phyloP scores from a whole-genome alignment of 1,140 invertebrate genomes.

The Palaemon carinicauda region DNA sequence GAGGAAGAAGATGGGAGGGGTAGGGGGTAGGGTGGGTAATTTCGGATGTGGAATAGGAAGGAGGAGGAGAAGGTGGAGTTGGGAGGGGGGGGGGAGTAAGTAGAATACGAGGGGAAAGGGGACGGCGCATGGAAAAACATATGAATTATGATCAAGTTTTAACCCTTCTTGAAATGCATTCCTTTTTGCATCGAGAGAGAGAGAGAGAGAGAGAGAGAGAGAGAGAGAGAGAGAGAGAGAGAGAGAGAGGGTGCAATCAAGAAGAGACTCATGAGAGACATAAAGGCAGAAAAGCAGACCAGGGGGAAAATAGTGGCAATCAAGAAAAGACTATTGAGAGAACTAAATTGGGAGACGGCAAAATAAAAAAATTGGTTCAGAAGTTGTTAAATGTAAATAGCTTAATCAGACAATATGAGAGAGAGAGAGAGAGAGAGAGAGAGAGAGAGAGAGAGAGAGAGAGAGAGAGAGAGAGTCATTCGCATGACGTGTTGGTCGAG shows the following conservation, averaged over 20 bases:
- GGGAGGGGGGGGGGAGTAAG: too few species aligned
- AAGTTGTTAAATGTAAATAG: too few species aligned
- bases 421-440: not conserved
- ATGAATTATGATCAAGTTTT: constrained; percentile 7
- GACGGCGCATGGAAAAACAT: not conserved
- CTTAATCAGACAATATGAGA: not conserved
- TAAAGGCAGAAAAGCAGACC: not conserved
- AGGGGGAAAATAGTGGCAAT: not conserved
- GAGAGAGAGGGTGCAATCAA: constrained; percentile 40
- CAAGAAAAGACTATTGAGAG: not conserved
- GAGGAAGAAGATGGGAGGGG: not conserved
- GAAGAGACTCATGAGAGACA: not conserved
- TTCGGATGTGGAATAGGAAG: not conserved
- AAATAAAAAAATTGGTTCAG: too few species aligned
- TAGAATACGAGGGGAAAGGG: too few species aligned
- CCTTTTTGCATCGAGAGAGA: constrained; percentile 37
- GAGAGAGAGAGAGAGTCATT: not conserved
- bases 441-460: not conserved
- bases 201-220: constrained; percentile 28
- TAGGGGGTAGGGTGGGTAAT: too few species aligned
- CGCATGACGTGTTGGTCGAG: not conserved
- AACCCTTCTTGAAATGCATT: constrained; percentile 51
- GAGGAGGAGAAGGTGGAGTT: not conserved
- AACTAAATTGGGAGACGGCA: too few species aligned
- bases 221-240: constrained; percentile 21